Evolutionary conservation across 2,888 invertebrate species (phyloP).

Genomic region (Drosophila eohydei): DNA sequence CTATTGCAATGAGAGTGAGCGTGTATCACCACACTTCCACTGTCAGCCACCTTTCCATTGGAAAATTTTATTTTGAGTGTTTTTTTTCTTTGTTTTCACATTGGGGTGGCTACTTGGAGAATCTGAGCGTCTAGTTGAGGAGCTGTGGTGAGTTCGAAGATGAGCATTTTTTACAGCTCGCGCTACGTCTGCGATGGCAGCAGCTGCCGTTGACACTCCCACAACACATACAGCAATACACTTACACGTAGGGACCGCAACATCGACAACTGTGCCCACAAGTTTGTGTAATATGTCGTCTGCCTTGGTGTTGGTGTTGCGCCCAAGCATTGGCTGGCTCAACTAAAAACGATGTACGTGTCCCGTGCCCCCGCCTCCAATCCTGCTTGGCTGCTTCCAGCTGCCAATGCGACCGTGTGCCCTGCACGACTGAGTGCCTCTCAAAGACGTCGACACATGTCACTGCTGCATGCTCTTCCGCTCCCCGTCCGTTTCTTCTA

Average conservation of each 20-base stretch:
- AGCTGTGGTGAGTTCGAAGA: conserved; percentile 62
- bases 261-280: conserved; percentile 83
- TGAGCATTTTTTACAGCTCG: conserved; percentile 42
- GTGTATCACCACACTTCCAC: conserved; percentile 53
- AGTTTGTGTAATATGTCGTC: conserved; percentile 60
- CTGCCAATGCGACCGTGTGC: conserved; percentile 40
- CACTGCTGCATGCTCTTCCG: conserved; percentile 17
- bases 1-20: conserved; percentile 48
- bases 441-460: conserved; percentile 31
- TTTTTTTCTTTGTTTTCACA: conserved; percentile 48
- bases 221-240: conserved; percentile 43
- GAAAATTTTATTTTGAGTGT: conserved; percentile 69
- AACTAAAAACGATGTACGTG: conserved; percentile 4
- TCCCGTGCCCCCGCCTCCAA: neutral
- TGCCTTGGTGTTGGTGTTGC: conserved; percentile 45
- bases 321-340: conserved; percentile 63
- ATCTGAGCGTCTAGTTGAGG: conserved; percentile 42
- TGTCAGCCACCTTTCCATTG: conserved; percentile 60
- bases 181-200: conserved; percentile 29
- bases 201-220: conserved; percentile 76
- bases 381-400: conserved; percentile 39
- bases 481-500: neutral
- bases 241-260: conserved; percentile 60
- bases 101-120: conserved; percentile 49
- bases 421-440: conserved; percentile 17